Evolutionary conservation across 2,888 invertebrate species (phyloP).

Genomic region (Andrena dorsata): DNA sequence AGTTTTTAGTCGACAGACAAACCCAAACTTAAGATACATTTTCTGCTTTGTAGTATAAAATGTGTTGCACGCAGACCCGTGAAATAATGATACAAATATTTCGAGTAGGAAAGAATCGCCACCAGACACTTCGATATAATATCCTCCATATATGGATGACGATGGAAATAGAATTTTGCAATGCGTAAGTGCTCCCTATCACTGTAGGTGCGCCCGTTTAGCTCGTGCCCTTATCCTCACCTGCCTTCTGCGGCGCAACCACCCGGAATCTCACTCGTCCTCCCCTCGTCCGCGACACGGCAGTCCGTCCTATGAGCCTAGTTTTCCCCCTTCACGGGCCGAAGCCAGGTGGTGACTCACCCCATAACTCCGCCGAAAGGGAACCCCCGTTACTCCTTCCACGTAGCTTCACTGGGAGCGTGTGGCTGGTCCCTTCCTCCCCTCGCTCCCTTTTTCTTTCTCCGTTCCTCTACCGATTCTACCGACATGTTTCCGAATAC

Average conservation of each 20-base stretch:
- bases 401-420: conserved; percentile 66
- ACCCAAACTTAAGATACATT: no score
- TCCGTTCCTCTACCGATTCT: conserved; percentile 6
- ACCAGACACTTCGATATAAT: no score
- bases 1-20: no score
- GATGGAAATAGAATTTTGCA: no score
- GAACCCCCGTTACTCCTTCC: conserved; percentile 51
- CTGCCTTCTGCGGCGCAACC: conserved; percentile 74
- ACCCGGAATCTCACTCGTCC: conserved; percentile 57
- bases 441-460: not conserved
- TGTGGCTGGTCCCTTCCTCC: conserved; percentile 15
- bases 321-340: conserved; percentile 54
- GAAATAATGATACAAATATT: no score
- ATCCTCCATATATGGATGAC: no score
- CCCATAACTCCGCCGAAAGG: conserved; percentile 73
- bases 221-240: conserved; percentile 76
- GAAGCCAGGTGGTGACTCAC: conserved; percentile 84
- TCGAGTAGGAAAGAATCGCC: no score
- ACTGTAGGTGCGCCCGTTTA: conserved; percentile 39
- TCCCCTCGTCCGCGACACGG: conserved; percentile 35
- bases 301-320: conserved; percentile 42
- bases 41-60: no score
- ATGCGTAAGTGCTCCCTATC: conserved; percentile 11
- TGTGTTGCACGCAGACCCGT: no score
- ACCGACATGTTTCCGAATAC: conserved; percentile 14